Base-by-base conservation (phyloP, 2,797 vertebrate genomes). In the Gobio occitaniae region DNA sequence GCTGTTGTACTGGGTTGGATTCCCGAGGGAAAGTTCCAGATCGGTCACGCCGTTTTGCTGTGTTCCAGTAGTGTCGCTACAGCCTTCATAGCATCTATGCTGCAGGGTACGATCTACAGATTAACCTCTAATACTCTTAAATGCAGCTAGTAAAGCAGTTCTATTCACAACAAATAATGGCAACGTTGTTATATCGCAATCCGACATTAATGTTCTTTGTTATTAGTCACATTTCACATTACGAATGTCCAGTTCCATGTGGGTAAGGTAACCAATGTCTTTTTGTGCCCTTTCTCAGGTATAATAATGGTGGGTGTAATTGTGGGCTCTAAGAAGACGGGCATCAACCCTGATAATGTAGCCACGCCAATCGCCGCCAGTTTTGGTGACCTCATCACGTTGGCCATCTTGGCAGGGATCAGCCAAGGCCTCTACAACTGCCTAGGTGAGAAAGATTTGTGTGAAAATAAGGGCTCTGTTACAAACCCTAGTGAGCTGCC, bases 221-320 rank as follows among this genome's bases (percentile, higher is more conserved):
- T 75, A 8, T 50, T 74, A 29, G 29, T 21, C 16, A 9, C 9
- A 7, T 19, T 75, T 65, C 78, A 65, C 25, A 36, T 44, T 61
- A 16, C 19, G 44, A 68, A 38, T 54, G 47, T 50, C 41, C 25
- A 48, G 16, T 36, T 50, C 44, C 47, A 41, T 2, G 25, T 48
- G 44, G 32, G 5, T 75, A 6, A 75, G 13, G 11, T 61, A 10
- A 54, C 54, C 25, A 29, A 7, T 16, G 48, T 21, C 41, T 83
- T 61, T 5, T 74, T 65, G 25, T 65, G 29, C 6, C 15, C 32
- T 77, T 10, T 70, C 6, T 29, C 86, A 98, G 98, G 98, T 88
- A 95, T 98, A 92, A 97, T 99, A 92, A 99, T 99, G 97, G 98
- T 99, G 90, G 98, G 97, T 15, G 97, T 99, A 87, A 99, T 99